These are phyloP conservation scores for Podiceps cristatus DNA, from an alignment of 2,113 vertebrate species.

Conservation along the genomic window DNA sequence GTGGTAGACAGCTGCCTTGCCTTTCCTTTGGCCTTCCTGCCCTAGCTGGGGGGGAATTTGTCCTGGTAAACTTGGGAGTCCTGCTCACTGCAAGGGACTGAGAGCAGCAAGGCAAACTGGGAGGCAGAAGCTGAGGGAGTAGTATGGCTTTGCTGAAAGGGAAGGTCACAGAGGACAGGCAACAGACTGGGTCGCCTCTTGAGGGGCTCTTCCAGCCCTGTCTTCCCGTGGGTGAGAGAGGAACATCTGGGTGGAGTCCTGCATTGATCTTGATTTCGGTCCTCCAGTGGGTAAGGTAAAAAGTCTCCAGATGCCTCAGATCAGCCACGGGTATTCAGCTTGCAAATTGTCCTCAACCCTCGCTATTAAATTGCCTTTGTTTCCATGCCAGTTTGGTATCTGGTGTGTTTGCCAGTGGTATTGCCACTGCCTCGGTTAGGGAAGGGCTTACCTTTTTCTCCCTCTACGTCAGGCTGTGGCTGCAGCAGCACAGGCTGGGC, in stretches of 20 bases:
- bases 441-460: neutral
- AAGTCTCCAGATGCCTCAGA: neutral
- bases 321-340: neutral
- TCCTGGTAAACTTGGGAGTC: neutral
- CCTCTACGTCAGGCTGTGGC: conserved; percentile 76
- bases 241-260: neutral
- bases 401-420: neutral
- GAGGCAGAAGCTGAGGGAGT: neutral
- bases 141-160: neutral
- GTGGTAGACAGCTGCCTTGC: neutral
- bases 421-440: accelerated
- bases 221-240: neutral
- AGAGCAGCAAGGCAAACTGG: neutral
- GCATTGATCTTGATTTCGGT: neutral
- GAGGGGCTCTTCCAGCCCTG: neutral
- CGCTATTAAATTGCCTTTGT: neutral
- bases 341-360: neutral
- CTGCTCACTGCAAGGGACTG: neutral
- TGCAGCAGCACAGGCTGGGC: conserved; percentile 86
- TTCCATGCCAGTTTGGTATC: neutral
- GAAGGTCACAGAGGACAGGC: neutral
- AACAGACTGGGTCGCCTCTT: neutral
- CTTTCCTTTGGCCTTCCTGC: neutral
- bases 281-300: neutral
- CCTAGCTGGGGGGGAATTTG: neutral